Evolutionary conservation across 2,113 vertebrate species (phyloP), one percentile per base, ranked within the genome.

Genomic region (Pongo pygmaeus): DNA sequence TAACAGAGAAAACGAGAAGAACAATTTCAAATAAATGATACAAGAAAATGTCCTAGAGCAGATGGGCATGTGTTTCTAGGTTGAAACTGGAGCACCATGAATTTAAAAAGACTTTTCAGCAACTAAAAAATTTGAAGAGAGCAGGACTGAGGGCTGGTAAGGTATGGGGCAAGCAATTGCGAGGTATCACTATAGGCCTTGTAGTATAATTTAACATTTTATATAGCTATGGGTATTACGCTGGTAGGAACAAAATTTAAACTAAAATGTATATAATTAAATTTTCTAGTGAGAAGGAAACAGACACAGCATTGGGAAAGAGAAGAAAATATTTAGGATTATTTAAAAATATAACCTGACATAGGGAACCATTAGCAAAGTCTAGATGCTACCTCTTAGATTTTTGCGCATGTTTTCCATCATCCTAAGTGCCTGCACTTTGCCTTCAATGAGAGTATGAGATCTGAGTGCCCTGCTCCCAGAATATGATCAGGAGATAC

Each of bases 311-410:
- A 46, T 11, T 96, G 55, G 61, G 30, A 79, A 93, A 93, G 3
- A 40, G 50, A 94, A 94, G 22, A n/a, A 93, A 96, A 84, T 43
- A 57, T 18, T 70, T 61, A 92, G 57, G n/a, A 88, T 77, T 27
- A 13, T 35, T 96, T 93, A 67, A 92, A 84, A 91, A 70, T 74
- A 85, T 43, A 89, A 72, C 10, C 17, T n/a, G 3, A 52, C 25
- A 7, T 27, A 38, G 50, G 57, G 18, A 84, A 74, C 25, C 35
- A 72, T 46, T 8, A 32, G 67, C 52, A 46, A 89, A 96, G 48
- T 46, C 64, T 52, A 67, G 13, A 72, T 16, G 3, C 46, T 32
- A 25, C 35, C 20, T 93, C 43, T 69, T 12, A 52, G 67, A 69
- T 30, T 83, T 59, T 57, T 38, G 48, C 1, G 25, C 9, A 57